Evolutionary conservation across 2,888 invertebrate species (phyloP).

Genomic region (Nomada ruficornis): DNA sequence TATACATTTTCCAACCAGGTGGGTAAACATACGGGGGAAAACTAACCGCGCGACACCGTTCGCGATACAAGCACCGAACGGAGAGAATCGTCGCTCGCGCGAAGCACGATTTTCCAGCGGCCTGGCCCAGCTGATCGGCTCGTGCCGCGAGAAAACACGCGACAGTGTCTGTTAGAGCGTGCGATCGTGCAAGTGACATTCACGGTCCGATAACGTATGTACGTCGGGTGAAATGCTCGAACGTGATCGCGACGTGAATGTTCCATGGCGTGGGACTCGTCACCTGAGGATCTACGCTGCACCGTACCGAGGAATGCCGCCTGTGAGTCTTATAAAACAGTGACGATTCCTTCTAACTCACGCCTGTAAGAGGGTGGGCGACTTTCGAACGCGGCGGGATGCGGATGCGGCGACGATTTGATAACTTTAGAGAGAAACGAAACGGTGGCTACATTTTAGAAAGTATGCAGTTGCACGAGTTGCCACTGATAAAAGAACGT

Average conservation of each 20-base stretch:
- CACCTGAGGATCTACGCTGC: constrained; percentile 56
- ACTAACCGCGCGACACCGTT: too few relatives aligned
- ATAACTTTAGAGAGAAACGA: not conserved
- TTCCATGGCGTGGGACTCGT: constrained; percentile 69
- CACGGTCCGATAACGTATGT: constrained; percentile 48
- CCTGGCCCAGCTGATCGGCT: constrained; percentile 52
- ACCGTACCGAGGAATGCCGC: constrained; percentile 58
- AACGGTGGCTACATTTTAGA: not conserved
- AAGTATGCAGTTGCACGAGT: not conserved
- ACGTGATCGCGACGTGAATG: constrained; percentile 63
- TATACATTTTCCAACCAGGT: too few relatives aligned
- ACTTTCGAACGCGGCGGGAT: not conserved
- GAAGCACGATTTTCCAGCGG: constrained; percentile 29
- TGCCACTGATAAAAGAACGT: not conserved
- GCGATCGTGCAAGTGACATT: constrained; percentile 52
- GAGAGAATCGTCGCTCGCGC: not conserved
- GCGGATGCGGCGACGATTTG: not conserved
- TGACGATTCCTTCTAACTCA: constrained; percentile 9
- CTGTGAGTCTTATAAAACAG: constrained; percentile 61
- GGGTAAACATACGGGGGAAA: too few relatives aligned
- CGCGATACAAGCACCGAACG: not conserved
- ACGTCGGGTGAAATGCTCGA: constrained; percentile 68
- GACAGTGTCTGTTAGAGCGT: constrained; percentile 50
- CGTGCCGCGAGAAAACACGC: constrained; percentile 47
- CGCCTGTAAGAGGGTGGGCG: not conserved